phyloP scores from a whole-genome alignment of 23 tunicate species.

The Aplidium turbinatum region DNA sequence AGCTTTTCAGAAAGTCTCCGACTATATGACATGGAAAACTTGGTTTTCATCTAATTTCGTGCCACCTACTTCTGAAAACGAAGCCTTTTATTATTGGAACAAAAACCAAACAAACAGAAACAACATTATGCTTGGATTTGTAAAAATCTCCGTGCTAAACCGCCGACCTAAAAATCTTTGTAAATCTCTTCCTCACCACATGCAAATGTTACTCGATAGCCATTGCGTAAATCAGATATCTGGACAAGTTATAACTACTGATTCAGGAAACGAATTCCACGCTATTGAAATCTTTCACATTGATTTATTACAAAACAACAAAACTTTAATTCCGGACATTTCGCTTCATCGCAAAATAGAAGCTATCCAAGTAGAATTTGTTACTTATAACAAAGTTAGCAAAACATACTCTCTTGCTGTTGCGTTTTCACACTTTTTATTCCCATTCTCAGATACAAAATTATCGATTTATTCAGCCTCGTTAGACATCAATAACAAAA shows the following conservation, averaged over 20 bases:
- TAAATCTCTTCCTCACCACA: slow-evolving; percentile 2
- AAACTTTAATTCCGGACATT: too few relatives aligned
- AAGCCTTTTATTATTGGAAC: not conserved
- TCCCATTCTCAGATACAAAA: not conserved
- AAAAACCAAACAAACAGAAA: not conserved
- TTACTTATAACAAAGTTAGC: slow-evolving; percentile 9
- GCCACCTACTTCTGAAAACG: not conserved
- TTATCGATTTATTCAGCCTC: not conserved
- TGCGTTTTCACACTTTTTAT: slow-evolving; percentile 1
- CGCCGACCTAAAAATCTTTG: not conserved
- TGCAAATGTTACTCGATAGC: slow-evolving; percentile 28
- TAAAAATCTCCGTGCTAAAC: not conserved
- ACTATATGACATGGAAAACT: slow-evolving; percentile 21
- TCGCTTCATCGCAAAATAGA: not conserved
- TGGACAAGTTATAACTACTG: too few relatives aligned
- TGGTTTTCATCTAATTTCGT: slow-evolving; percentile 54
- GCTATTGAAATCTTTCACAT: too few relatives aligned
- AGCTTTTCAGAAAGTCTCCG: slow-evolving; percentile 23
- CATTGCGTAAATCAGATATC: too few relatives aligned
- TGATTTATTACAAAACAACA: too few relatives aligned
- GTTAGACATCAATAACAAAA: not conserved
- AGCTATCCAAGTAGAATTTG: slow-evolving; percentile 5
- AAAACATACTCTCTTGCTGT: not conserved
- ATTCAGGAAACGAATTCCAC: too few relatives aligned
- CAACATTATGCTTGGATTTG: slow-evolving; percentile 7